Evolutionary conservation across 2,888 invertebrate genomes (phyloP), one percentile per base, ranked within the genome.

Genomic region (Nezara viridula): DNA sequence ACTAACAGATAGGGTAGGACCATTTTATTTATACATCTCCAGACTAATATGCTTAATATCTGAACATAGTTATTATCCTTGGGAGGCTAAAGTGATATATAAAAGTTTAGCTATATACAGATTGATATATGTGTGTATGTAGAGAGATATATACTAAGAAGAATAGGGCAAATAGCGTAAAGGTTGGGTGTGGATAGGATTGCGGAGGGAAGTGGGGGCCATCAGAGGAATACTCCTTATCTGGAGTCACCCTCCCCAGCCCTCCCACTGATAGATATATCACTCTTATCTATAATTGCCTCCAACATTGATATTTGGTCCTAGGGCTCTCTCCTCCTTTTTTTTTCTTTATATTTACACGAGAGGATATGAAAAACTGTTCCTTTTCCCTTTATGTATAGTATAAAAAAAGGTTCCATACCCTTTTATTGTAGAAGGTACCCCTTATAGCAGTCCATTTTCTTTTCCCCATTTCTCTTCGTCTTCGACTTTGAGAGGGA

Each of bases 201-300:
- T 55, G 86, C 14, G 37, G 37, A 40, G 44, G 32, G 12, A 14
- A 40, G 86, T 14, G 81, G 60, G 37, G 60, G 40, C 37, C 47
- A 88, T 73, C 47, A 73, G 73, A 47, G 47, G 47, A 88, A 88
- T 66, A 88, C 88, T 37, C 88, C 66, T 88, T 88, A 88, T 88
- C 88, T 47, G 19, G 44, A 37, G 24, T 32, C 60, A 49, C 60
- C 86, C 86, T 55, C 73, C 40, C 52, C 60, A 40, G 49, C 60
- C 86, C 60, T 44, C 40, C 77, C 85, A 73, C 86, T 86, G 89
- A 90, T 88, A 88, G 90, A 90, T 90, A 90, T 89, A 89, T 90
- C 89, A 88, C 89, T 73, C 90, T 90, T 90, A 90, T 90, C 90
- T 90, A 90, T 90, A 90, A 90, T 90, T 90, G 90, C 90, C 89